phyloP scores from a whole-genome alignment of 2,113 vertebrate genomes.

The Miniopterus natalensis region DNA sequence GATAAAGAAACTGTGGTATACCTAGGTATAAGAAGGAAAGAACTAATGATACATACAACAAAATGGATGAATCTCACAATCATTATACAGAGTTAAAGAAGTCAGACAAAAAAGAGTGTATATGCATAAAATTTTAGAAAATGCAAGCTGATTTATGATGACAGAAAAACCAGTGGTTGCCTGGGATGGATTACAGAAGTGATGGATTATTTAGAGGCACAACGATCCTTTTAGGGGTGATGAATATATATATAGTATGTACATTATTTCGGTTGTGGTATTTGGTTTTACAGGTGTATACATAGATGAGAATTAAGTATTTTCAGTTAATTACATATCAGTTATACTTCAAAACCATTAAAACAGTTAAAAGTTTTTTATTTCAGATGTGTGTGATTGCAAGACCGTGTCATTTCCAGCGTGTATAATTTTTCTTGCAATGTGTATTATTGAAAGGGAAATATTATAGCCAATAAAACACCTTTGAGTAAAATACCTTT shows the following conservation, averaged over 20 bases:
- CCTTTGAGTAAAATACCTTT: constrained; percentile 29
- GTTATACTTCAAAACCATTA: neutral
- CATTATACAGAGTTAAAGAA: too few relatives aligned
- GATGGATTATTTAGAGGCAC: neutral
- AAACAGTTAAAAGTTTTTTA: constrained; percentile 3
- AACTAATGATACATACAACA: neutral
- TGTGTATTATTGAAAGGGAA: neutral
- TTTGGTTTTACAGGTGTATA: constrained; percentile 5
- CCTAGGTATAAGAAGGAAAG: neutral
- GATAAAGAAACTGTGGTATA: neutral
- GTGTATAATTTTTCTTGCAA: neutral
- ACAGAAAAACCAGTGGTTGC: neutral
- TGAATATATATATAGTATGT: neutral
- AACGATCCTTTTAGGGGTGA: neutral
- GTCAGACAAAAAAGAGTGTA: neutral
- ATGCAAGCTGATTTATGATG: neutral
- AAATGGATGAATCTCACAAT: too few relatives aligned
- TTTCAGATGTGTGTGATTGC: neutral
- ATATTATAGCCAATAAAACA: neutral
- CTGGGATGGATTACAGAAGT: neutral
- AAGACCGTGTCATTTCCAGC: constrained; percentile 3
- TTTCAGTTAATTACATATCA: constrained; percentile 42
- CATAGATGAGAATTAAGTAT: constrained; percentile 9
- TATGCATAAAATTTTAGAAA: constrained; percentile 27
- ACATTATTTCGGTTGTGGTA: neutral